Conservation (phyloP, 2,888 invertebrate genomes). For the Apamea monoglypha region DNA sequence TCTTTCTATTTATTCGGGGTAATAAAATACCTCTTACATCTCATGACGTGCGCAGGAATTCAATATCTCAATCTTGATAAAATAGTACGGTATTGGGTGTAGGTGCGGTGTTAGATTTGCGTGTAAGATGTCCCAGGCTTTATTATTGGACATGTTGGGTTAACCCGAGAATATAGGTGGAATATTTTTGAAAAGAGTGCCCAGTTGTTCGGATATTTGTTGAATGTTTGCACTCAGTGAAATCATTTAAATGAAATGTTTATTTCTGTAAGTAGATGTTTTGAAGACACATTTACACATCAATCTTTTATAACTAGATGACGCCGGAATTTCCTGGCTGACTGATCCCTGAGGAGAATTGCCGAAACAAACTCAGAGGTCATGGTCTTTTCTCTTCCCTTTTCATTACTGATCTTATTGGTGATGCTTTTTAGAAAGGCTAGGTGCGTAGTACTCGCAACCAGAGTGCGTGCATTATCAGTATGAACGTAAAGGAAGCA, state of each 20-base stretch:
- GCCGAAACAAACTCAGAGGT: too few species aligned
- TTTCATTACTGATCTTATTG: neutral
- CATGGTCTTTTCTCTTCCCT: too few species aligned
- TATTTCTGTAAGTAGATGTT: neutral
- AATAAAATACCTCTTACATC: slow-evolving; percentile 69
- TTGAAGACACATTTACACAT: neutral
- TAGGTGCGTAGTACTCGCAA: neutral
- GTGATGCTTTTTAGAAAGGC: neutral
- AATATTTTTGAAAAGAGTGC: slow-evolving; percentile 11
- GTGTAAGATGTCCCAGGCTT: slow-evolving; percentile 37
- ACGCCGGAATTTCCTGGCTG: neutral
- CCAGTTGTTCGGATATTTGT: neutral
- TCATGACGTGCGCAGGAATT: slow-evolving; percentile 69
- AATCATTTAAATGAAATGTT: neutral
- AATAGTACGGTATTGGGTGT: slow-evolving; percentile 56
- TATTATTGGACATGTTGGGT: slow-evolving; percentile 45
- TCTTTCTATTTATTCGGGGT: slow-evolving; percentile 66
- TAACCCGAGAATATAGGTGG: slow-evolving; percentile 1
- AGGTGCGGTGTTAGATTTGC: slow-evolving; percentile 51
- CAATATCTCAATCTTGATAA: slow-evolving; percentile 71
- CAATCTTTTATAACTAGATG: neutral
- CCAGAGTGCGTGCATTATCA: neutral
- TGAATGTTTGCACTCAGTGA: neutral
- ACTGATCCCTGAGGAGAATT: neutral
- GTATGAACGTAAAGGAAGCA: neutral